phyloP scores from a whole-genome alignment of 2,113 vertebrate species.

The Petaurus breviceps region DNA sequence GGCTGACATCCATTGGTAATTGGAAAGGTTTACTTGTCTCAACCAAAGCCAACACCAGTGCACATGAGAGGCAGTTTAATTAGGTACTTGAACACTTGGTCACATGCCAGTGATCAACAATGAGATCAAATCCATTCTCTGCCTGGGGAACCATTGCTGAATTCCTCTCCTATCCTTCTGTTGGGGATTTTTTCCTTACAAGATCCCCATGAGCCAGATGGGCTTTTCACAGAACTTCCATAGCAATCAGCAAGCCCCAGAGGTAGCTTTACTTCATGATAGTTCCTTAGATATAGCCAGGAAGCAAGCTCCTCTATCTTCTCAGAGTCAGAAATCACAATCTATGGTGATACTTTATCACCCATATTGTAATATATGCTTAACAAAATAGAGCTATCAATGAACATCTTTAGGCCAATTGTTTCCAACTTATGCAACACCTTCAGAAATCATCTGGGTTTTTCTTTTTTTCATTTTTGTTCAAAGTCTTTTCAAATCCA shows the following conservation, averaged over 20 bases:
- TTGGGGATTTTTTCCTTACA: neutral
- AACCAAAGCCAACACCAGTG: neutral
- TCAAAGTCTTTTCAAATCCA: conserved; percentile 27
- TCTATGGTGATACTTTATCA: neutral
- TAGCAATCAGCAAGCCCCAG: neutral
- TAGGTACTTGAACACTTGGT: neutral
- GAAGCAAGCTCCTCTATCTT: neutral
- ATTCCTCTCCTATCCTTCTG: neutral
- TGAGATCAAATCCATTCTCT: neutral
- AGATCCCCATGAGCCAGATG: neutral
- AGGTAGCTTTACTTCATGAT: neutral
- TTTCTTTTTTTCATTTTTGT: conserved; percentile 47
- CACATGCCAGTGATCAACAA: neutral
- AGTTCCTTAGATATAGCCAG: neutral
- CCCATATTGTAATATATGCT: neutral
- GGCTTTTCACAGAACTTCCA: neutral
- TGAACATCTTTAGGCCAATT: neutral
- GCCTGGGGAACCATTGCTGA: neutral
- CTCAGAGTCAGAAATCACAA: neutral
- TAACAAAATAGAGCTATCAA: neutral
- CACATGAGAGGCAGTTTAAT: neutral
- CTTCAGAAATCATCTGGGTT: conserved; percentile 21
- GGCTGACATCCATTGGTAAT: neutral
- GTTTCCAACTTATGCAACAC: neutral
- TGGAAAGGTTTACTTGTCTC: neutral